Evolutionary conservation across 2,113 vertebrate genomes (phyloP).

Genomic region (Calyptomena viridis): DNA sequence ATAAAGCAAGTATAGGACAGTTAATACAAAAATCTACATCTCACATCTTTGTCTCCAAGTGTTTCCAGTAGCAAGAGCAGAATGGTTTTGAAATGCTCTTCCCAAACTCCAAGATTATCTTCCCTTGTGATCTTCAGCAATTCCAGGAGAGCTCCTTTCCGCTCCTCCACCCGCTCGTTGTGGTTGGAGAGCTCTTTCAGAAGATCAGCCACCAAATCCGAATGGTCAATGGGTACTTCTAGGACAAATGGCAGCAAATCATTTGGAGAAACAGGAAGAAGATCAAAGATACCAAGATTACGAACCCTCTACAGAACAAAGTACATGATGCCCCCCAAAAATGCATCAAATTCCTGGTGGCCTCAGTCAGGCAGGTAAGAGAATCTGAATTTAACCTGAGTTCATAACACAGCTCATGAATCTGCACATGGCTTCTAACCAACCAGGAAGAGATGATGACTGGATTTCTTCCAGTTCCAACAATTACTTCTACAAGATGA

Average conservation of each 20-base stretch:
- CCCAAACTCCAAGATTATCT: conserved; percentile 93
- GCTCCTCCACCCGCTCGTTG: conserved; percentile 92
- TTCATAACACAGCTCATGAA: not conserved
- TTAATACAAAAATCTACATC: conserved; percentile 29
- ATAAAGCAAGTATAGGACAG: not conserved
- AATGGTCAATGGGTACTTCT: conserved; percentile 86
- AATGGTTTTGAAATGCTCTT: conserved; percentile 98
- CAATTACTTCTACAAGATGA: conserved; percentile 4
- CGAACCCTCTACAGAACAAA: not conserved
- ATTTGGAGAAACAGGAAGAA: not conserved
- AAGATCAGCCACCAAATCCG: conserved; percentile 94
- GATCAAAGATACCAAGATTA: not conserved
- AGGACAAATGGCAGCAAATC: conserved; percentile 14
- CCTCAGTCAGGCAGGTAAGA: not conserved
- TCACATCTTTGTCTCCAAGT: conserved; percentile 95
- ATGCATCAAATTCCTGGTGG: not conserved
- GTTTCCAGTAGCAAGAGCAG: conserved; percentile 95
- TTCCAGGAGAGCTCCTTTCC: conserved; percentile 92
- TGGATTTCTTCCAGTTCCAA: conserved; percentile 28
- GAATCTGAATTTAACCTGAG: not conserved
- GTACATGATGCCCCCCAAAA: accelerated
- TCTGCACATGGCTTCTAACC: not conserved
- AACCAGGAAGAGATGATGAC: not conserved
- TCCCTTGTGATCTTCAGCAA: conserved; percentile 95
- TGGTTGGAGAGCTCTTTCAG: conserved; percentile 98